Conservation (phyloP, 2,113 vertebrate species). For the Hassar affinis region DNA sequence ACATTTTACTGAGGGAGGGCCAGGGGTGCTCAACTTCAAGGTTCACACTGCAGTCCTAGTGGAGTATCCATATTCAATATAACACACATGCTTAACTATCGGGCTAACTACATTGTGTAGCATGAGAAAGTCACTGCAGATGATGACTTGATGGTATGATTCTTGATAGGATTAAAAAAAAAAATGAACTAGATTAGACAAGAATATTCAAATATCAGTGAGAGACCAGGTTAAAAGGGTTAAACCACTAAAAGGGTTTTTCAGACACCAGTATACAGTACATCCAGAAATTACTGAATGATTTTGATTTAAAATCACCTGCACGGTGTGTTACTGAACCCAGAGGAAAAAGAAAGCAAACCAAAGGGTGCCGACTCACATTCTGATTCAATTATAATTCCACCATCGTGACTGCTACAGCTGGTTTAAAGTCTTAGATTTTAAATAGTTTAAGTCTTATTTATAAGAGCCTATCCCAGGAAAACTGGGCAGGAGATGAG, state of each 20-base stretch:
- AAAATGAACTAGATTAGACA: neutral
- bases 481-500: neutral
- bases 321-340: neutral
- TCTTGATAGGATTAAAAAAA: neutral
- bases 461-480: neutral
- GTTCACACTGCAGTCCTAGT: neutral
- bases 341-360: neutral
- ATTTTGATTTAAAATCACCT: neutral
- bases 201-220: neutral
- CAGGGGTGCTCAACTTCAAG: neutral
- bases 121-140: neutral
- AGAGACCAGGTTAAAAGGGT: neutral
- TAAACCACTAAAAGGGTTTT: neutral
- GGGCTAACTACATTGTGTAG: neutral
- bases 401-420: neutral
- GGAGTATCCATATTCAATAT: neutral
- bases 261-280: no score
- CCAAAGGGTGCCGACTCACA: neutral
- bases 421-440: neutral
- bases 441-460: neutral
- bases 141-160: neutral
- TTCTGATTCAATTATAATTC: slow-evolving; percentile 11
- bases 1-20: neutral
- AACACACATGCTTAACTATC: neutral
- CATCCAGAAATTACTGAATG: neutral